A percentile compares a stretch with the other conserved stretches of the same genome.
Conservation (phyloP, 2,888 invertebrate species). For the Acanthopleura granulata region DNA sequence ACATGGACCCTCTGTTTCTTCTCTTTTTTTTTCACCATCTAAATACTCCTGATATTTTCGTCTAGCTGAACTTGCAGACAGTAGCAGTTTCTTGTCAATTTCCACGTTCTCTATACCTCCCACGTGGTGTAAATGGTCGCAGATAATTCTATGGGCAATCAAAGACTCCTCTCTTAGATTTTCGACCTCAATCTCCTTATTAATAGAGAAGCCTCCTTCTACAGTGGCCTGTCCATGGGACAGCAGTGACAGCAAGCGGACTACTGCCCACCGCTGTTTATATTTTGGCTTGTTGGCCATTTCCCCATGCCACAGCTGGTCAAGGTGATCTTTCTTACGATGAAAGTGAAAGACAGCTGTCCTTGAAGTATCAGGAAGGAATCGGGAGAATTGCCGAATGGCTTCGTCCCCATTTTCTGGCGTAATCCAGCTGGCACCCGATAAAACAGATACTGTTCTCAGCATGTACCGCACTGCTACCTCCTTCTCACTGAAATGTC, state of each 20-base stretch:
- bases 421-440: not conserved
- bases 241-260: constrained; percentile 19
- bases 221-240: constrained; percentile 30
- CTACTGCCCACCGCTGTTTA: constrained; percentile 22
- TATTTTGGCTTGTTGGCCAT: not conserved
- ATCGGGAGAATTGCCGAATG: not conserved
- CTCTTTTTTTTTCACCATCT: not conserved
- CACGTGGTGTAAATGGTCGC: not conserved
- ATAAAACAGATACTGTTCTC: constrained; percentile 21
- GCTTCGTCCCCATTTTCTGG: not conserved
- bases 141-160: not conserved
- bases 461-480: too few species aligned
- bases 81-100: not conserved
- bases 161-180: constrained; percentile 18
- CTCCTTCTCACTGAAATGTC: not conserved
- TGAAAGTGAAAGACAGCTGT: constrained; percentile 16
- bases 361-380: not conserved
- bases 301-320: constrained; percentile 21
- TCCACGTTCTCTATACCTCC: not conserved
- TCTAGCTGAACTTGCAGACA: constrained; percentile 1
- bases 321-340: constrained; percentile 17
- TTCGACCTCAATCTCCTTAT: constrained; percentile 17
- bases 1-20: not conserved
- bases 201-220: constrained; percentile 24
- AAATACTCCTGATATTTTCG: not conserved